Percentiles rank a stretch among this genome's conserved stretches.
Evolutionary conservation across 2,888 invertebrate species (phyloP).

Genomic region (Galerucella calmariensis): DNA sequence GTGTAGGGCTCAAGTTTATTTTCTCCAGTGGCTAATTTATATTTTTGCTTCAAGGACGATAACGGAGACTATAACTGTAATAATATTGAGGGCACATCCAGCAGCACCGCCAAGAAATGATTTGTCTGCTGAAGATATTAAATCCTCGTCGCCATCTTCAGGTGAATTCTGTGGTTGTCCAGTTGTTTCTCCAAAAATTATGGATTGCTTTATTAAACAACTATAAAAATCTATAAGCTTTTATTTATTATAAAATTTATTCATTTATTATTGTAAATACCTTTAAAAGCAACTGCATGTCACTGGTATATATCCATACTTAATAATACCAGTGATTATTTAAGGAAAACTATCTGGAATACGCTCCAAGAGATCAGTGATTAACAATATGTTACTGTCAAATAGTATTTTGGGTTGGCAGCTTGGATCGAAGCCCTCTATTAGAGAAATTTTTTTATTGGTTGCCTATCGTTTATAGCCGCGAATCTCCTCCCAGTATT

Average conservation of each 20-base stretch:
- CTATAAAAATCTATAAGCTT: not conserved
- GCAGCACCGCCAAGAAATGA: conserved; percentile 44
- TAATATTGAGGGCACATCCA: conserved; percentile 53
- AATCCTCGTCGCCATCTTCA: conserved; percentile 27
- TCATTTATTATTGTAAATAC: not conserved
- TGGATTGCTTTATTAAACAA: conserved; percentile 39
- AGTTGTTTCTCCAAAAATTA: conserved; percentile 37
- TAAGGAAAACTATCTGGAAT: no score
- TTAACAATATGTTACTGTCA: no score
- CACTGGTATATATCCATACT: no score
- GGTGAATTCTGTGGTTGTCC: conserved; percentile 38
- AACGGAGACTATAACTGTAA: conserved; percentile 47
- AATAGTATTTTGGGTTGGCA: no score
- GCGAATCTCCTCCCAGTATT: no score
- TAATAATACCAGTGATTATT: no score
- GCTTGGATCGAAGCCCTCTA: no score
- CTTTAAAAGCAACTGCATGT: no score
- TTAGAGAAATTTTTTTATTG: no score
- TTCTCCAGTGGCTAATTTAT: not conserved
- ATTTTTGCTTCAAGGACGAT: conserved; percentile 24
- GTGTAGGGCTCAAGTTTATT: not conserved
- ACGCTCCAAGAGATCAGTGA: no score
- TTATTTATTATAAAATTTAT: not conserved
- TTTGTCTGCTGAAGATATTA: conserved; percentile 28
- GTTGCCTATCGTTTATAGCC: no score